Evolutionary conservation across 2,888 invertebrate species (phyloP).

Genomic region (Troides aeacus): DNA sequence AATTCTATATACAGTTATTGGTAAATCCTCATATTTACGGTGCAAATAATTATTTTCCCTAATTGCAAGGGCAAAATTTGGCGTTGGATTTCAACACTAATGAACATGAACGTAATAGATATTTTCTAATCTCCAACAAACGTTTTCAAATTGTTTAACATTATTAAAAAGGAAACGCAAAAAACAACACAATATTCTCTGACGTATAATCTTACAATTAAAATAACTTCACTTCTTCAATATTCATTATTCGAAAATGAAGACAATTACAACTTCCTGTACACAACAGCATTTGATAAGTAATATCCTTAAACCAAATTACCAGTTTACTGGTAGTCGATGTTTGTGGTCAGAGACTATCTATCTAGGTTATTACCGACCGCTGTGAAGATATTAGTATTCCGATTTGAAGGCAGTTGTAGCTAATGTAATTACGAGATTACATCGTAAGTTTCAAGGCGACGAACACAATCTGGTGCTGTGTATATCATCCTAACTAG

Average conservation of each 20-base stretch:
- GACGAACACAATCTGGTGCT: no score
- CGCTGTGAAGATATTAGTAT: no score
- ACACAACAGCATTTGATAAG: no score
- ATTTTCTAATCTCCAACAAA: constrained; percentile 68
- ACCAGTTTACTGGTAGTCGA: no score
- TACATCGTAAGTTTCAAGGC: no score
- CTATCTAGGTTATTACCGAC: no score
- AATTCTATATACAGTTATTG: constrained; percentile 63
- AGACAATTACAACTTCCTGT: no score
- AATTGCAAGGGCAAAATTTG: constrained; percentile 64
- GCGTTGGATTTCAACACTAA: constrained; percentile 66
- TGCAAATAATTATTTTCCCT: constrained; percentile 72
- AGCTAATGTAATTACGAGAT: no score
- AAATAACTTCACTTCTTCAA: not conserved
- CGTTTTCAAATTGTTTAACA: constrained; percentile 52
- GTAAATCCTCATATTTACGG: constrained; percentile 60
- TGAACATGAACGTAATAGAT: constrained; percentile 76
- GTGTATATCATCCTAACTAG: no score
- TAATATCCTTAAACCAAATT: no score
- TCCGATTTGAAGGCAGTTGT: no score
- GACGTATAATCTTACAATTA: constrained; percentile 18
- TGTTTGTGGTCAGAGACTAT: no score
- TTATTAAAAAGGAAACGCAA: constrained; percentile 46
- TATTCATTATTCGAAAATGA: not conserved
- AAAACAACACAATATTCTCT: constrained; percentile 25